Evolutionary conservation across 1,140 invertebrate species (phyloP).

Genomic region (Lithobius niger): DNA sequence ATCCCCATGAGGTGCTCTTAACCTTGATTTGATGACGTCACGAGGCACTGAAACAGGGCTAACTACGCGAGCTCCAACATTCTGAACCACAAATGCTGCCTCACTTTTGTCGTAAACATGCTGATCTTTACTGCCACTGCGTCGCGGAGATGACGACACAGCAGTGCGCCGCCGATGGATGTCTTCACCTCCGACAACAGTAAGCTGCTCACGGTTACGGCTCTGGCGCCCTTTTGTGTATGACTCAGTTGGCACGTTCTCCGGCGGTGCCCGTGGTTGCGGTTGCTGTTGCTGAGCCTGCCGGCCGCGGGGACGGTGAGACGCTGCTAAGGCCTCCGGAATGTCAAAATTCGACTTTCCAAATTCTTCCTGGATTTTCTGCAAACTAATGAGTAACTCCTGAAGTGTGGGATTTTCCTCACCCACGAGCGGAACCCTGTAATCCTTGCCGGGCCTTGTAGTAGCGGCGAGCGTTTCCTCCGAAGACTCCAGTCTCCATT

Average conservation of each 20-base stretch:
- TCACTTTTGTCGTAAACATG: too few species aligned
- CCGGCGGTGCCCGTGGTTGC: too few species aligned
- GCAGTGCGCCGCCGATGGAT: too few species aligned
- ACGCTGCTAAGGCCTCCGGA: not conserved
- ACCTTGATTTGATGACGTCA: not conserved
- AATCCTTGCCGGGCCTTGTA: not conserved
- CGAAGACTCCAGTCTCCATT: not conserved
- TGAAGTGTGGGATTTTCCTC: not conserved
- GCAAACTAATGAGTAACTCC: slow-evolving; percentile 1
- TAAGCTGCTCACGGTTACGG: too few species aligned
- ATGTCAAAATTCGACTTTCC: not conserved
- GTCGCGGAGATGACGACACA: too few species aligned
- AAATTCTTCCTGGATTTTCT: slow-evolving; percentile 6
- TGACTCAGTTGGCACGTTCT: too few species aligned
- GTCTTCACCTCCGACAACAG: too few species aligned
- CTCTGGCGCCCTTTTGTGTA: too few species aligned
- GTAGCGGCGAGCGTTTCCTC: not conserved
- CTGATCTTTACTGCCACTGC: not conserved
- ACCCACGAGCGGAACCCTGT: not conserved
- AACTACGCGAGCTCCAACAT: not conserved
- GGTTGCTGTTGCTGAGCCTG: too few species aligned
- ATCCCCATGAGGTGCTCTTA: not conserved
- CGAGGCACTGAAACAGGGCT: not conserved
- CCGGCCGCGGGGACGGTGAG: not conserved
- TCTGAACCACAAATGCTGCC: too few species aligned